phyloP scores from a whole-genome alignment of 1,140 invertebrate genomes.

The Triops cancriformis region DNA sequence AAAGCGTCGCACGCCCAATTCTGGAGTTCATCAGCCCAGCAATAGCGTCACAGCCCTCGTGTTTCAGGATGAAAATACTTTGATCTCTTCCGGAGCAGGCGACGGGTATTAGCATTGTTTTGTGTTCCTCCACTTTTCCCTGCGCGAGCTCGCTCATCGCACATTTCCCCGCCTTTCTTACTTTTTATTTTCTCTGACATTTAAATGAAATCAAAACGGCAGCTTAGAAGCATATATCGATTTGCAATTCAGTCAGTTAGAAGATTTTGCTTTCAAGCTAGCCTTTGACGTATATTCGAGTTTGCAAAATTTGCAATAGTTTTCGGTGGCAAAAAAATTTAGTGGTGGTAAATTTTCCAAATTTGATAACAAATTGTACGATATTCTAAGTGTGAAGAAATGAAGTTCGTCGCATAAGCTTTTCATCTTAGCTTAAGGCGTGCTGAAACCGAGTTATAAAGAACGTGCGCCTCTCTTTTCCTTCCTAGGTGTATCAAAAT shows the following conservation, averaged over 20 bases:
- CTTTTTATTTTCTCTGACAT: too few species aligned
- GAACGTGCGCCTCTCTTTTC: neutral
- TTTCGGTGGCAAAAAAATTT: too few species aligned
- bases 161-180: neutral
- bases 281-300: too few species aligned
- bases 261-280: too few species aligned
- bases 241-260: too few species aligned
- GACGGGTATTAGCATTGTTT: slow-evolving; percentile 52
- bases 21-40: slow-evolving; percentile 24
- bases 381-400: neutral
- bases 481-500: slow-evolving; percentile 59
- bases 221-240: too few species aligned
- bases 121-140: neutral
- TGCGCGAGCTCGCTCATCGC: neutral
- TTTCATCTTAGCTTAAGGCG: slow-evolving; percentile 3
- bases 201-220: too few species aligned
- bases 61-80: slow-evolving; percentile 64
- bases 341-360: too few species aligned
- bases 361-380: too few species aligned
- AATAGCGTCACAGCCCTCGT: slow-evolving; percentile 65
- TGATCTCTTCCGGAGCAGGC: slow-evolving; percentile 70
- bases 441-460: too few species aligned
- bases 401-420: neutral
- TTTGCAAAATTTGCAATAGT: too few species aligned
- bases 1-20: slow-evolving; percentile 31